phyloP scores from a whole-genome alignment of 92 coral and sea anemone genomes.

The Virgularia gustaviana region DNA sequence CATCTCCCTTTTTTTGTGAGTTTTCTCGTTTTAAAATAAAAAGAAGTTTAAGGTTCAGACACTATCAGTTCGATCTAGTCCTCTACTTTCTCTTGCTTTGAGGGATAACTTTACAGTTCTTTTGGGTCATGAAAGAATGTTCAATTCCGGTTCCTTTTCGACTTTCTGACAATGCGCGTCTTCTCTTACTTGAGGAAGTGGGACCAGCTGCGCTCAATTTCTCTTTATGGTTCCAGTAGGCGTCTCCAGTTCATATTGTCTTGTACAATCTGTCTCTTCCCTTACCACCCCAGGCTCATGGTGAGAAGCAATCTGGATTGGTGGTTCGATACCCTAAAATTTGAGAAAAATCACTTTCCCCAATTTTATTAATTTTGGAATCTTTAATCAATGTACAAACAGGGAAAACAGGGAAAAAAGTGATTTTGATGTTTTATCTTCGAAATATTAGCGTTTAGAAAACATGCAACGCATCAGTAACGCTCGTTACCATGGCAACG shows the following conservation, averaged over 20 bases:
- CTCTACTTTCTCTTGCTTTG: conserved; percentile 37
- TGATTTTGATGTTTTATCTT: no score
- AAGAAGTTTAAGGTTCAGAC: no score
- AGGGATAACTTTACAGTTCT: conserved; percentile 34
- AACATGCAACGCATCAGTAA: no score
- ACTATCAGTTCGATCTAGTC: no score
- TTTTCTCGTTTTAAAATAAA: no score
- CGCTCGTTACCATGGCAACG: no score
- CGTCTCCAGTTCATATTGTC: conserved; percentile 27
- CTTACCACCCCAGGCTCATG: conserved; percentile 20
- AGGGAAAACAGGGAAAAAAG: no score
- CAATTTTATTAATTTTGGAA: no score
- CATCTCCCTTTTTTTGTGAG: no score
- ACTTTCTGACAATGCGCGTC: neutral
- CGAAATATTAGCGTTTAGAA: no score
- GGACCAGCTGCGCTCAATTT: conserved; percentile 33
- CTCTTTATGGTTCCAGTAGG: conserved; percentile 6
- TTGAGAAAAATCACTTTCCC: no score
- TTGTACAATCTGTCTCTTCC: conserved; percentile 16
- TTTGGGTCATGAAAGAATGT: conserved; percentile 32
- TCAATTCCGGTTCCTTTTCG: conserved; percentile 6
- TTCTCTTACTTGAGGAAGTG: conserved; percentile 33
- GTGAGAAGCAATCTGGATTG: conserved; percentile 30
- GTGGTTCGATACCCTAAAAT: neutral
- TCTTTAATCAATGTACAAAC: no score